phyloP scores from a whole-genome alignment of 2,888 invertebrate species.

The Biston stratarius region DNA sequence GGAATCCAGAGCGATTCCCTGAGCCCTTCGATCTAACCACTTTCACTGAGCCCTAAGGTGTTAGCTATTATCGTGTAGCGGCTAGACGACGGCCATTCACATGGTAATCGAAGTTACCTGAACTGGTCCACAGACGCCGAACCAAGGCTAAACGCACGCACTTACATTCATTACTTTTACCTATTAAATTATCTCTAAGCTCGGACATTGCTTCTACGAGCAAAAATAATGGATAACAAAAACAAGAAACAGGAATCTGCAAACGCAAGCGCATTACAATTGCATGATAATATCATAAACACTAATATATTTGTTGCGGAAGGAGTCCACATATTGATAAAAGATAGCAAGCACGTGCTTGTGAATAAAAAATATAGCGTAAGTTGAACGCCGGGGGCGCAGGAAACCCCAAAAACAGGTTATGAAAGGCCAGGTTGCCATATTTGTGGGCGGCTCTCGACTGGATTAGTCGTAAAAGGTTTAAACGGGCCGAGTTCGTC shows the following conservation, averaged over 20 bases:
- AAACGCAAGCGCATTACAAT: slow-evolving; percentile 9
- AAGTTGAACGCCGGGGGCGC: slow-evolving; percentile 71
- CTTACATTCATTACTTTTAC: slow-evolving; percentile 67
- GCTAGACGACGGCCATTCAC: slow-evolving; percentile 74
- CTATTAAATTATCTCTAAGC: slow-evolving; percentile 40
- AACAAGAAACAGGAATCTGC: slow-evolving; percentile 4
- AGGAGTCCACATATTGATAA: slow-evolving; percentile 15
- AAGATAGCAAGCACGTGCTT: slow-evolving; percentile 55
- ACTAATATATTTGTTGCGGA: slow-evolving; percentile 15
- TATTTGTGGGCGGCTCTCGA: slow-evolving; percentile 78
- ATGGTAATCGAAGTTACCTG: slow-evolving; percentile 68
- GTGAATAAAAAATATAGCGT: slow-evolving; percentile 60
- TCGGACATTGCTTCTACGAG: slow-evolving; percentile 11
- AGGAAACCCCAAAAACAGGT: slow-evolving; percentile 86
- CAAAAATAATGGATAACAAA: slow-evolving; percentile 8
- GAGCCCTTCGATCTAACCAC: slow-evolving; percentile 51
- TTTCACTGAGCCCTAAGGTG: slow-evolving; percentile 73
- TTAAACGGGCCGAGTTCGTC: slow-evolving; percentile 79
- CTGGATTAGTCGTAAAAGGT: slow-evolving; percentile 86
- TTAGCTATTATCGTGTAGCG: slow-evolving; percentile 68
- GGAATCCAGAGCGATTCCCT: slow-evolving; percentile 17
- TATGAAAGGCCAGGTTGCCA: slow-evolving; percentile 83
- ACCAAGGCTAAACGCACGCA: slow-evolving; percentile 63
- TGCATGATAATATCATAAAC: slow-evolving; percentile 16
- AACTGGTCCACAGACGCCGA: slow-evolving; percentile 49